Evolutionary conservation across 1,140 invertebrate species (phyloP).

Genomic region (Liolophura sinensis): DNA sequence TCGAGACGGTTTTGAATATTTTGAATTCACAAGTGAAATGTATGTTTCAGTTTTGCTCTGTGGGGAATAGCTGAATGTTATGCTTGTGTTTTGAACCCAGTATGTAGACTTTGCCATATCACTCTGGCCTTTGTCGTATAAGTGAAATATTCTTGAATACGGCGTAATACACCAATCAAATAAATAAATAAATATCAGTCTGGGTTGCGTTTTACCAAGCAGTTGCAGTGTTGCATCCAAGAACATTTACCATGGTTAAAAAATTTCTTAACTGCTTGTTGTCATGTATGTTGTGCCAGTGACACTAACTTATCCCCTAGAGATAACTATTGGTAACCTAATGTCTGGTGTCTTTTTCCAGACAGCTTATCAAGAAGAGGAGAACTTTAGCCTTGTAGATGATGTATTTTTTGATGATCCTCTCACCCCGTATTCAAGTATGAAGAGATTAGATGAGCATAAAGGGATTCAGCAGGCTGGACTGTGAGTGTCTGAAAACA

Average conservation of each 20-base stretch:
- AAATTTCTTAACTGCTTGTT: background rate
- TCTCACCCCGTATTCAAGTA: conserved; percentile 19
- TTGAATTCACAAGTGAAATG: too few species aligned
- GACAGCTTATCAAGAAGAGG: conserved; percentile 23
- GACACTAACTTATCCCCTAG: background rate
- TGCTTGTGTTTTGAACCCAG: too few species aligned
- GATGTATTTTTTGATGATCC: conserved; percentile 53
- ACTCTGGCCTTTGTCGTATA: too few species aligned
- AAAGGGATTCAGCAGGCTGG: conserved; percentile 9
- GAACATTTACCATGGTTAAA: background rate
- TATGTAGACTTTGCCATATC: too few species aligned
- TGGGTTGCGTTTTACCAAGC: background rate
- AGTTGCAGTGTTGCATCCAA: background rate
- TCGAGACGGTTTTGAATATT: too few species aligned
- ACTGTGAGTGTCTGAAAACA: conserved; percentile 17
- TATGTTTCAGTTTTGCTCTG: too few species aligned
- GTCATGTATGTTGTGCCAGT: background rate
- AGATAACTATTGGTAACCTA: background rate
- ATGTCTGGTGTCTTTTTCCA: conserved; percentile 6
- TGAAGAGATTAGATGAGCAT: conserved; percentile 30
- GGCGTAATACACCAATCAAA: too few species aligned
- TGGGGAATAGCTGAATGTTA: too few species aligned
- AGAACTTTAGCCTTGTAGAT: conserved; percentile 46
- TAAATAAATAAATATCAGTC: too few species aligned
- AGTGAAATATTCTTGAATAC: too few species aligned